Base-by-base conservation (phyloP, 2,113 vertebrate species). In the Maylandia zebra region DNA sequence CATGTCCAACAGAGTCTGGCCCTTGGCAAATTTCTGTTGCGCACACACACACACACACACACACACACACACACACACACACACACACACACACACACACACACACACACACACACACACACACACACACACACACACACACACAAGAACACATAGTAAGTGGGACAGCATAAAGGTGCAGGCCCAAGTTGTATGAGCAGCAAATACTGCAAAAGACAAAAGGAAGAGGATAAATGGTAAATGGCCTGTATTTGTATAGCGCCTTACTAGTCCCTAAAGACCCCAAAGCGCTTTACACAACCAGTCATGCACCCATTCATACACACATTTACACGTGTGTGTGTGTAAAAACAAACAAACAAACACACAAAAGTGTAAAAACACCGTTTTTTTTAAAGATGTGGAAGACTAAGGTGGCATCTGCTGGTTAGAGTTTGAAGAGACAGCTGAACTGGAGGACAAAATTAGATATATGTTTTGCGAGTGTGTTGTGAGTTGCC, bases 1-100 rank as follows among this genome's bases (percentile, higher is more conserved):
- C 95, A 96, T 95, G 88, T 97, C 96, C 94, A 97, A 86, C 91
- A 97, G 91, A 36, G 94, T 92, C 86, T 97, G 96, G 81, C 96
- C 96, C 81, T 93, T 96, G 90, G 95, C 94, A 88, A 96, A 95
- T 94, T 97, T 97, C 96, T 97, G 88, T 90, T 6, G 76, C 6
- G 3, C 1, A n/a, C n/a, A n/a, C n/a, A n/a, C n/a, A n/a, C n/a
- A n/a, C 22, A 22, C 22, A 22, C 22, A 22, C 22, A 22, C 22
- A 22, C 22, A 22, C 22, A 22, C 22, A 22, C 22, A 22, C 22
- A 22, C 22, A 22, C 22, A 22, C 22, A 22, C 22, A 22, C 22
- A 22, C 22, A 22, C 22, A 22, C 22, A 22, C 22, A 22, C 11
- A 85, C 34, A 61, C 8, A 43, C 3, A 6, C 1, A 43, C 5